Evolutionary conservation across 2,797 vertebrate species (phyloP).

Genomic region (Acomys russatus): DNA sequence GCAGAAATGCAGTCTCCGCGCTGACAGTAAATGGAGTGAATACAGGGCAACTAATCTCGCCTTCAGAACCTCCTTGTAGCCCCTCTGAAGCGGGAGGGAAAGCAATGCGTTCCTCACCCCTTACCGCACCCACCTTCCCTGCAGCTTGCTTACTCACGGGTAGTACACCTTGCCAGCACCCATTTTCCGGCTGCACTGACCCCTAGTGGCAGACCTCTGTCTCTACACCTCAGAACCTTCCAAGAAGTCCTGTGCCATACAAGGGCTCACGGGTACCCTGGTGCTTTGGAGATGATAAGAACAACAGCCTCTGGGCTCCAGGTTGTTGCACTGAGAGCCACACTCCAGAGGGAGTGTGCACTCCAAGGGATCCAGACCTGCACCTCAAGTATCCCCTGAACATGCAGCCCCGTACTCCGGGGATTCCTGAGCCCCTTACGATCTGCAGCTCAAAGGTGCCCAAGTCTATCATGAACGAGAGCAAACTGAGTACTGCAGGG

Average conservation of each 20-base stretch:
- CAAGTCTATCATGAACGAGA: too few species aligned
- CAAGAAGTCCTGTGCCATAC: rapidly evolving
- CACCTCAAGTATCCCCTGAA: too few species aligned
- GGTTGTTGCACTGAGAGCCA: background rate
- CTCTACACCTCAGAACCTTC: background rate
- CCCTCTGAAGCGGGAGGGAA: background rate
- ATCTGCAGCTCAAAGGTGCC: background rate
- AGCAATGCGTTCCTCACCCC: rapidly evolving
- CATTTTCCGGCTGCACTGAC: constrained; percentile 82
- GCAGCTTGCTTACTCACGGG: background rate
- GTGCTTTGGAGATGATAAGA: background rate
- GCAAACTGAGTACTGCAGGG: rapidly evolving
- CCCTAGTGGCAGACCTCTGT: constrained; percentile 78
- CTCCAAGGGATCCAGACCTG: rapidly evolving
- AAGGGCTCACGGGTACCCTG: rapidly evolving
- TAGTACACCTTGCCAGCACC: background rate
- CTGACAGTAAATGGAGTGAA: background rate
- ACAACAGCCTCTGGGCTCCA: background rate
- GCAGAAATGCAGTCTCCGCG: background rate
- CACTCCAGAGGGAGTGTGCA: background rate
- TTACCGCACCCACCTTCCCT: background rate
- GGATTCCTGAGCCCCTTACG: background rate
- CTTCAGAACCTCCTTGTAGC: background rate
- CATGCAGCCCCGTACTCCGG: rapidly evolving
- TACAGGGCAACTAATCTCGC: background rate